Base-by-base conservation (phyloP, 2,113 vertebrate genomes). In the Nerophis ophidion region DNA sequence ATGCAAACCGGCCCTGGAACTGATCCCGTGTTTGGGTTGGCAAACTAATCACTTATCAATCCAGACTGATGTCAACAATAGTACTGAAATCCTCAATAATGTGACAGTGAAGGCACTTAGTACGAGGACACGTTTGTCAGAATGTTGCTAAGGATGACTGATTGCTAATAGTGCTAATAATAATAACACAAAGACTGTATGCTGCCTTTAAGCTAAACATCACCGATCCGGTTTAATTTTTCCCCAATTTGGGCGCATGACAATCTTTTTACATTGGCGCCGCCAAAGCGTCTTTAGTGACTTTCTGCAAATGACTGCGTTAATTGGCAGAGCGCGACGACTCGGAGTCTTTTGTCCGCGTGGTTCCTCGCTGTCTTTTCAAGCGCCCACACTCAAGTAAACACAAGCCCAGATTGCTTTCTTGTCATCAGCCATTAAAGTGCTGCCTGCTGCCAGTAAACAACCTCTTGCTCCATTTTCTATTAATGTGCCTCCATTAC, bases 321-420 rank as follows among this genome's bases (percentile, higher is more conserved):
- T 81, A 80, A 82, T 86, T 79, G 79, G 66, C 72, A 70, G 62
- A 72, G 74, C 63, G 67, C 68, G 79, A 81, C 74, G 54, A 72
- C 59, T 66, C 55, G 74, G 7, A 72, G 79, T 81, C 69, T 61
- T 74, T 71, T 77, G 74, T 84, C 55, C 40, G 40, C 6, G 40
- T 11, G 40, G 10, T 44, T 44, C 54, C 50, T 55, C 65, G 70
- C 72, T 65, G 61, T 71, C 54, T 84, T 42, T 57, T 75, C 60
- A 34, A 60, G 38, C 48, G 17, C 44, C 46, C 8, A 48, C n/a
- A 15, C 13, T 46, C 53, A 52, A 42, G n/a, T 4, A 55, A 26
- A 47, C 34, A 56, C 59, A 66, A 15, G 66, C 64, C 54, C 52
- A 68, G 54, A 80, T 36, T 60, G 34, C 63, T 40, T 68, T 67